Base-by-base conservation (phyloP, 2,888 invertebrate species). In the Caenorhabditis wallacei region DNA sequence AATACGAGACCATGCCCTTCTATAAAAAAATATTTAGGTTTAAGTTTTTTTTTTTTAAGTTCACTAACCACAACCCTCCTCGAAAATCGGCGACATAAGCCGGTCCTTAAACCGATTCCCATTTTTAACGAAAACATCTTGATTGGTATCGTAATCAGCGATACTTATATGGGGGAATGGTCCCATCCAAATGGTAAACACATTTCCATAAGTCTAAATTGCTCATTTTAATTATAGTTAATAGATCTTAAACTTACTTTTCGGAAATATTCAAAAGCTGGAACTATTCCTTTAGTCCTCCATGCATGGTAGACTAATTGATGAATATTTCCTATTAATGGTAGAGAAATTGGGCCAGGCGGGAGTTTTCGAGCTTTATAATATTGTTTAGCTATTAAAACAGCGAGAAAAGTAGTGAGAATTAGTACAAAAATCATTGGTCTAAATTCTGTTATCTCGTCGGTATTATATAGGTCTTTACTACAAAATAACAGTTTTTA, bases 61-160 rank as follows among this genome's bases (percentile, higher is more conserved):
- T 35, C 2, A 2, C 57, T 30, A 1, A 57, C 57, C n/a, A 30
- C 35, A 35, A 35, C 30, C 30, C 35, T 57, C 57, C 8, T 35
- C n/a, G 57, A 57, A 57, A n/a, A 57, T 57, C 1, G 30, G 35
- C 3, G 57, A 18, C 11, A 37, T 11, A 3, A 26, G 11, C 16
- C 30, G 30, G 5, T 57, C 35, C 1, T 26, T 18, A n/a, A 8
- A 57, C 18, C 37, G 30, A 4, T 18, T 57, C 11, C 35, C 57
- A 18, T 22, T n/a, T 20, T 57, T 57, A 2, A 35, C 57, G n/a
- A 57, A 57, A 4, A 35, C 57, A 13, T 57, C 57, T 13, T 57
- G 57, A n/a, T 18, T 18, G 8, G 57, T 57, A 18, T 57, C 57
- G n/a, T 24, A 57, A 30, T 57, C 57, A 35, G 57, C 26, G 35